Evolutionary conservation across 2,888 invertebrate species (phyloP).

Genomic region (Drosophila atroscutellata): DNA sequence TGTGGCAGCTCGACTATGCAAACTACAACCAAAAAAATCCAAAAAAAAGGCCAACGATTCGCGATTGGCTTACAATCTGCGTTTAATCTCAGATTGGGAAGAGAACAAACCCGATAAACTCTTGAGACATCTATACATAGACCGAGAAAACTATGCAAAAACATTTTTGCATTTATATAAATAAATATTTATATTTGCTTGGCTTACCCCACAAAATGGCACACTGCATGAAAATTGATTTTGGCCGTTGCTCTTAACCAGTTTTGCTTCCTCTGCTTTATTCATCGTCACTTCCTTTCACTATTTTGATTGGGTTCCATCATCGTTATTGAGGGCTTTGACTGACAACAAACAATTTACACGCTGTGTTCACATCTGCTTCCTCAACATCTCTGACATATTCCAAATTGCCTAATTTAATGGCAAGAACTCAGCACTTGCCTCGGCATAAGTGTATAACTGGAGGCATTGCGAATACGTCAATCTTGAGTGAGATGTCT

Average conservation of each 20-base stretch:
- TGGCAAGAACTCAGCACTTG: neutral
- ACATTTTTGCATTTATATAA: constrained; percentile 4
- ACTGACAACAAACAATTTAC: constrained; percentile 30
- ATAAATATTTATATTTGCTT: constrained; percentile 2
- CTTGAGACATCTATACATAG: constrained; percentile 36
- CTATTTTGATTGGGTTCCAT: constrained; percentile 36
- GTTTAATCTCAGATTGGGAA: constrained; percentile 38
- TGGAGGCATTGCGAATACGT: neutral
- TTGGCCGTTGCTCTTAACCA: constrained; percentile 21
- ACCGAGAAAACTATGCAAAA: constrained; percentile 2
- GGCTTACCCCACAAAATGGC: constrained; percentile 1
- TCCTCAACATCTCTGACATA: constrained; percentile 9
- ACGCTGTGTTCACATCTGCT: neutral
- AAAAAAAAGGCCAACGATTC: constrained; percentile 13
- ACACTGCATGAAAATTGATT: constrained; percentile 44
- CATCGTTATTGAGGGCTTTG: constrained; percentile 24
- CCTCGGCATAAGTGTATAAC: neutral
- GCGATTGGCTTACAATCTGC: constrained; percentile 51
- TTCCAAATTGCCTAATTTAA: neutral
- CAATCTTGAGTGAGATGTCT: neutral
- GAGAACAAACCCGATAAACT: too few species aligned
- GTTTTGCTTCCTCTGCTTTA: constrained; percentile 2
- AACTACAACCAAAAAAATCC: constrained; percentile 14
- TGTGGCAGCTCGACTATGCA: constrained; percentile 21
- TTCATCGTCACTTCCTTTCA: constrained; percentile 14